Evolutionary conservation across 2,113 vertebrate species (phyloP).

Genomic region (Tretioscincus oriximinensis): DNA sequence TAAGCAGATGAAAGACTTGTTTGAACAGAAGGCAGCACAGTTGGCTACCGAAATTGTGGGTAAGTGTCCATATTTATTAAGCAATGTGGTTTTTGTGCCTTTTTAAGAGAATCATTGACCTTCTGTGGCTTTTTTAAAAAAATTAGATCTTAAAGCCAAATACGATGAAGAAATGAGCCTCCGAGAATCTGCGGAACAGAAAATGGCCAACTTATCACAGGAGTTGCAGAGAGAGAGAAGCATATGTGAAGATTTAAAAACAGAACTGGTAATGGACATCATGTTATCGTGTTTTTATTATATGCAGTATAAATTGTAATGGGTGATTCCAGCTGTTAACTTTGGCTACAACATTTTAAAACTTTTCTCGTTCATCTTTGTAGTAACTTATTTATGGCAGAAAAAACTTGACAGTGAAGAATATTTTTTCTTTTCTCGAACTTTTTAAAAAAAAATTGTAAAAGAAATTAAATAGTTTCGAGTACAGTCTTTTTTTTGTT

Average conservation of each 20-base stretch:
- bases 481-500: not conserved
- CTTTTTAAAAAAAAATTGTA: conserved; percentile 17
- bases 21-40: conserved; percentile 97
- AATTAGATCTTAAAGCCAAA: conserved; percentile 90
- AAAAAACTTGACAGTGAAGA: not conserved
- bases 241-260: conserved; percentile 83
- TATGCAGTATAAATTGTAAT: conserved; percentile 11
- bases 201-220: conserved; percentile 75
- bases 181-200: conserved; percentile 84
- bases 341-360: conserved; percentile 29
- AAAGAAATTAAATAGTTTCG: not conserved
- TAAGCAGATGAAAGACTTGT: conserved; percentile 99
- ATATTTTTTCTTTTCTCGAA: not conserved
- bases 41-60: conserved; percentile 96
- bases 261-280: conserved; percentile 86
- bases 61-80: conserved; percentile 65
- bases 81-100: not conserved
- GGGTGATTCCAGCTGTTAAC: not conserved
- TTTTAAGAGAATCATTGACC: conserved; percentile 16
- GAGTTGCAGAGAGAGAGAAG: conserved; percentile 82
- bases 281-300: conserved; percentile 28
- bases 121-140: conserved; percentile 41
- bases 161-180: conserved; percentile 94
- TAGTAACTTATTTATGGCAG: conserved; percentile 19
- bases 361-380: conserved; percentile 17